Base-by-base conservation (phyloP, 1,140 invertebrate species). In the Medauroidea extradentata region DNA sequence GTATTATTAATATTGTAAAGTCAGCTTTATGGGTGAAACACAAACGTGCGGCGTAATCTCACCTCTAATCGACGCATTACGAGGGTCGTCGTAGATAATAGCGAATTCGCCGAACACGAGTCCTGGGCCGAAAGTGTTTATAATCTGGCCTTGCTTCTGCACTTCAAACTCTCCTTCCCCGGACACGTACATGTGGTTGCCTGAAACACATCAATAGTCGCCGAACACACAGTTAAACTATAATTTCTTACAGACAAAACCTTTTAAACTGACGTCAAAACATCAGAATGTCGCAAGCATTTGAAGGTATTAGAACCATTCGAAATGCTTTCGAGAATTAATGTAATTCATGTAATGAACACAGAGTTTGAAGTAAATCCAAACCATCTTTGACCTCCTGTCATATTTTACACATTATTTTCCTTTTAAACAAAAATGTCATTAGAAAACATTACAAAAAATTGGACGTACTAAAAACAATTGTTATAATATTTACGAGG, bases 101-200 rank as follows among this genome's bases (percentile, higher is more conserved):
- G 94, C 94, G 25, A 97, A 76, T 79, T 97, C 94, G 18, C 94
- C 94, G 73, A 98, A 97, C 1, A 91, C 93, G 62, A 91, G 87
- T 14, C 90, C 91, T 0, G 89, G 82, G 1, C 88, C 86, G 70
- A 98, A 91, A 57, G 79, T 85, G 46, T 87, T 88, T 29, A 94
- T 82, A 24, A 80, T 73, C 61, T 87, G 83, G 29, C 86, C 84
- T 62, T 86, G 83, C 68, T 94, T 93, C 21, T 91, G 84, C 1
- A 94, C 90, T 73, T 96, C 89, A 64, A 94, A 89, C 65, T 88
- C 83, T 13, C 94, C 94, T 60, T 90, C 84, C 5, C 85, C 87
- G 0, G 89, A 90, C 1, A 94, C 88, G 64, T 86, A 93, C 19
- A 93, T 77, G 70, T 93, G 88, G 38, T 84, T 86, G 16, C 88